Evolutionary conservation across 2,888 invertebrate species (phyloP), one percentile per base, ranked within the genome.

Genomic region (Dexiosoma caninum): DNA sequence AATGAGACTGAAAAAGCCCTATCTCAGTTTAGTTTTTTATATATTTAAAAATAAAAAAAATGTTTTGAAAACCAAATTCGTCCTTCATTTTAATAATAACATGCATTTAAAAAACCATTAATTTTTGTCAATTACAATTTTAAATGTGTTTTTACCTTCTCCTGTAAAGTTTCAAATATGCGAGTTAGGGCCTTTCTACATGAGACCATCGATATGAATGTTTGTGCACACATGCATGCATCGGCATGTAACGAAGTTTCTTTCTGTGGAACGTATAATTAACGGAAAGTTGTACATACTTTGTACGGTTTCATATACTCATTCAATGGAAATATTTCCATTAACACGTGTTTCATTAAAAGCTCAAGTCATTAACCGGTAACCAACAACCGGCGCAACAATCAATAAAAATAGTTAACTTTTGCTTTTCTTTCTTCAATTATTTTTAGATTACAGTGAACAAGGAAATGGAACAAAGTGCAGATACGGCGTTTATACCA

Each of bases 401-500:
- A 42, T 44, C 9, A 16, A 35, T 30, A 64, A 27, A 53, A 64
- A 53, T 40, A 44, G 8, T 59, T 35, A 27, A 5, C 23, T 12
- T 30, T 32, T 59, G 14, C 21, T 71, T 42, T 35, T 35, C 35
- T 57, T 42, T 21, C 27, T 27, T 23, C 14, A 46, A 66, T 46
- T 12, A 12, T 46, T 82, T 82, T 35, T 60, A 84, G 82, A 49
- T 78, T 67, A 23, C 23, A 12, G 8, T 23, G 16, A 21, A 71
- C 30, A 60, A 27, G 44, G 67, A 77, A 83, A 89, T 88, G 84
- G 84, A 87, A 84, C 86, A 90, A 82, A 83, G 82, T 69, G 82
- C 85, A 71, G 93, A 93, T 85, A 91, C 92, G 83, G 92, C 92
- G 87, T 93, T 94, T 84, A 91, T 95, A 84, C 92, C 92, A 57